A percentile compares a stretch with the other conserved stretches of the same genome.
Conservation (phyloP, 1,140 invertebrate species). For the Tetramorium simillimum region DNA sequence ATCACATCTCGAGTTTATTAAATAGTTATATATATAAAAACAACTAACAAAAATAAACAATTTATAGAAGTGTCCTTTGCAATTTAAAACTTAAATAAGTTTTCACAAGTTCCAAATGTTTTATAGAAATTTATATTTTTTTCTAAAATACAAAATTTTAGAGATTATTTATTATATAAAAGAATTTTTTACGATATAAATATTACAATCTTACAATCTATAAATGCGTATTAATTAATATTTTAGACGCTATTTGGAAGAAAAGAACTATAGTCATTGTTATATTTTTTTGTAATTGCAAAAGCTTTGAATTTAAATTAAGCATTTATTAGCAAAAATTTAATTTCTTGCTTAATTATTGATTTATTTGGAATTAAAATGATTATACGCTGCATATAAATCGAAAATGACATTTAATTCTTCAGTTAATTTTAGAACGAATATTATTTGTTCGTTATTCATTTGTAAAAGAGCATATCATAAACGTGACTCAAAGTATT, state of each 20-base stretch:
- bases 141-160: background rate
- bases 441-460: background rate
- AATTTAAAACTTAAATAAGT: background rate
- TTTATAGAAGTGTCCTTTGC: background rate
- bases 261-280: background rate
- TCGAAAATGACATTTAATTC: background rate
- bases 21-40: background rate
- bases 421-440: background rate
- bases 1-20: background rate
- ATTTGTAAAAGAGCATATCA: background rate
- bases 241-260: background rate
- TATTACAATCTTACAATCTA: background rate
- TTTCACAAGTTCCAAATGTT: background rate
- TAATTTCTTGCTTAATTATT: background rate
- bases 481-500: background rate
- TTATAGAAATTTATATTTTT: background rate
- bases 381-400: background rate
- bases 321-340: background rate
- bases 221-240: background rate
- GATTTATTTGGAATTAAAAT: background rate
- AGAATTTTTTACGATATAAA: background rate
- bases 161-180: background rate
- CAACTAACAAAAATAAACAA: background rate
- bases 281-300: background rate
- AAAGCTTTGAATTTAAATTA: background rate